Base-by-base conservation (phyloP, 2,797 vertebrate genomes). In the Notoglanidium macrostoma region DNA sequence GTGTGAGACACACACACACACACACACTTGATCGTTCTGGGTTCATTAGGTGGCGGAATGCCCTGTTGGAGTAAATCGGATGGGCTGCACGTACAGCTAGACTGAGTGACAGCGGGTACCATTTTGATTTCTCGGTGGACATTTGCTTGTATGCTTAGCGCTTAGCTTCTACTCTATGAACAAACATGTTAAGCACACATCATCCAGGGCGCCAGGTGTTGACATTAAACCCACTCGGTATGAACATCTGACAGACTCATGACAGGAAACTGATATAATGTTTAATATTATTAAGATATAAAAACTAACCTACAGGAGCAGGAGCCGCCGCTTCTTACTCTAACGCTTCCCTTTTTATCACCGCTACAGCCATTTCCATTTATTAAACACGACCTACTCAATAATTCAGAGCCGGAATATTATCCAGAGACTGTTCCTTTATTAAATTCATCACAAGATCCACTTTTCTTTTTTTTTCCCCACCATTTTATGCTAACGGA, bases 11-110 rank as follows among this genome's bases (percentile, higher is more conserved):
- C 78, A 70, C 59, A 67, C 57, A 88, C 72, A 87, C 57, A 65
- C 57, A 77, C 84, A 63, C 85, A 67, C 88, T 32, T 19, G 10
- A 81, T 87, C 76, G 23, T 80, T 78, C 85, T 80, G 72, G 44
- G 82, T 89, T 83, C 88, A 76, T 88, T 88, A 83, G 72, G 59
- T 55, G 46, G 49, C 32, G 55, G 65, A 65, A 88, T 86, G 83
- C 63, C 57, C 65, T 68, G 84, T 87, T 77, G 29, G 76, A 77
- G 35, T 63, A 32, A 83, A 78, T 61, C 32, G 44, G 51, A 54
- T 54, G 6, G 49, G 80, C 65, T 76, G 44, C 76, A 57, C 0
- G 61, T 68, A 63, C 40, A 74, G 19, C n/a, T 12, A 46, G 21
- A 40, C 77, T 6, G 77, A 82, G 78, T 87, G 63, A 57, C 74